Evolutionary conservation across 2,888 invertebrate species (phyloP).

Genomic region (Polyommatus icarus): DNA sequence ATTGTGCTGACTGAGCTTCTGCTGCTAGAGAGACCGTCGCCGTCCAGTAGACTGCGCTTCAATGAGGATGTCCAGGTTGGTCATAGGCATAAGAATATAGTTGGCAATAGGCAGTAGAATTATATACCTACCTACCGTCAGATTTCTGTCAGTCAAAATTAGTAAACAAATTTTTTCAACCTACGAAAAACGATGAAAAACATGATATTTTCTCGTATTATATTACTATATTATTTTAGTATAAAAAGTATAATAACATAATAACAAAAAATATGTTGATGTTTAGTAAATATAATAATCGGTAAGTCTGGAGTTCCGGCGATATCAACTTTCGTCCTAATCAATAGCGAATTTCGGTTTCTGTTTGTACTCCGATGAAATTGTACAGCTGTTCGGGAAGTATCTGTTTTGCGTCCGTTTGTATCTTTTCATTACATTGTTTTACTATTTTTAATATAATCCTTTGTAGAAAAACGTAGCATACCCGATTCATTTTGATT

Average conservation of each 20-base stretch:
- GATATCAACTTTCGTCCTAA: conserved; percentile 19
- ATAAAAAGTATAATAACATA: not conserved
- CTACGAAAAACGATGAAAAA: not conserved
- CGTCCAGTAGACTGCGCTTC: conserved; percentile 74
- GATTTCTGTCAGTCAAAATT: not conserved
- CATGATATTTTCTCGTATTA: not conserved
- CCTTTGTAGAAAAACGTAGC: too few relatives aligned
- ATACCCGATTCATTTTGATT: too few relatives aligned
- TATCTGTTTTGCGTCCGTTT: not conserved
- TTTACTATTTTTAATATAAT: not conserved
- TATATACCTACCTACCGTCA: too few relatives aligned
- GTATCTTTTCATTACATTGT: not conserved
- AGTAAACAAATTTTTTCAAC: not conserved
- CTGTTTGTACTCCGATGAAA: not conserved
- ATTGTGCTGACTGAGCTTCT: conserved; percentile 93
- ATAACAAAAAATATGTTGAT: conserved; percentile 1
- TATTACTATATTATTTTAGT: not conserved
- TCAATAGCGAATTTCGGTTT: conserved; percentile 28
- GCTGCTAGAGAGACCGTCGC: conserved; percentile 63
- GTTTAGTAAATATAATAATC: not conserved
- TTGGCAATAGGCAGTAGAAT: not conserved
- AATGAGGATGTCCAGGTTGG: conserved; percentile 86
- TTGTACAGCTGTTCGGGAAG: conserved; percentile 10
- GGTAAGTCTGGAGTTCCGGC: not conserved
- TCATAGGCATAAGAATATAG: not conserved